Conservation (phyloP, 2,113 vertebrate species). For the Anseranas semipalmata region DNA sequence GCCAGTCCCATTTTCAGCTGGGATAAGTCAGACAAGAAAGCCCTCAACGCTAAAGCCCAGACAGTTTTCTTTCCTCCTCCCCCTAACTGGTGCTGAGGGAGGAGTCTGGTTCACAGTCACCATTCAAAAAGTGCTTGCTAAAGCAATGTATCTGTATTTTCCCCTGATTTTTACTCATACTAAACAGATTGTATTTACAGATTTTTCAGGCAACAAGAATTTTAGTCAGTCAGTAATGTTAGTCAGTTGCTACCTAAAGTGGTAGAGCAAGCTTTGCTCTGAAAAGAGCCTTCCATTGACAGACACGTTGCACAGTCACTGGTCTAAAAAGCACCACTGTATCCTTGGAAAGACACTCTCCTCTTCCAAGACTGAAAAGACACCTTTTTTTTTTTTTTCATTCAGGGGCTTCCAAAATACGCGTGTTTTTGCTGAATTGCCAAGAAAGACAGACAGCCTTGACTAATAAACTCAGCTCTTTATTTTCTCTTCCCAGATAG, state of each 20-base stretch:
- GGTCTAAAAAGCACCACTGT: conserved; percentile 19
- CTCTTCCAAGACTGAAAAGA: conserved; percentile 1
- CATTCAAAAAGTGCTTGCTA: not conserved
- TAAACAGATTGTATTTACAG: not conserved
- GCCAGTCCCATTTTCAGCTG: not conserved
- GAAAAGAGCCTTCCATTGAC: not conserved
- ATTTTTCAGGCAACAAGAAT: not conserved
- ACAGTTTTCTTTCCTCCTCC: not conserved
- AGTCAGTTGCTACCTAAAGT: not conserved
- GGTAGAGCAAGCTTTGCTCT: not conserved
- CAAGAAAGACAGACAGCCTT: not conserved
- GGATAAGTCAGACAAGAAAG: not conserved
- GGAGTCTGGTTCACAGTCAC: not conserved
- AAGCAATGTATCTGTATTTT: not conserved
- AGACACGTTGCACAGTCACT: not conserved
- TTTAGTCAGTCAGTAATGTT: not conserved
- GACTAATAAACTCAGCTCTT: not conserved
- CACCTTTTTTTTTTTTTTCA: not conserved
- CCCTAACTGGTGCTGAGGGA: not conserved
- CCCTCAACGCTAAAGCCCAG: not conserved
- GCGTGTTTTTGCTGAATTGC: not conserved
- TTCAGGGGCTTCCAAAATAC: not conserved
- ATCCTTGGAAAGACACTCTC: not conserved
- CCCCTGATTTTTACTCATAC: not conserved
- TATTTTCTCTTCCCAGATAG: not conserved